phyloP scores from a whole-genome alignment of 2,888 invertebrate species.

The Aphelenchoides bicaudatus region DNA sequence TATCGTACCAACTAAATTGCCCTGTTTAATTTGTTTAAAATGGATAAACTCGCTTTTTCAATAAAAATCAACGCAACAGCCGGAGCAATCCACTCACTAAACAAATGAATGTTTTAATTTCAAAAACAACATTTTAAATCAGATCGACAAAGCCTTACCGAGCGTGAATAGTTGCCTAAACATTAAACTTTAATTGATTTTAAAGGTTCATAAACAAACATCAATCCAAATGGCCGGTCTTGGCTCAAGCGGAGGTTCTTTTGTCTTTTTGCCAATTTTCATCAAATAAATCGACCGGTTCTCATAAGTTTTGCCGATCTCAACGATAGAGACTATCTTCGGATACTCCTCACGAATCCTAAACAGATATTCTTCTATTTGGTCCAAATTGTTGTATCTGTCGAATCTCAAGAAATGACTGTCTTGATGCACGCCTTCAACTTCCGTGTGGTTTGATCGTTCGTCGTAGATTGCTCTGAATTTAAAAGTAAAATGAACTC shows the following conservation, averaged over 20 bases:
- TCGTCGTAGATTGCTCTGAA: slow-evolving; percentile 51
- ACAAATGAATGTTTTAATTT: too few relatives aligned
- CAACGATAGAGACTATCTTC: slow-evolving; percentile 51
- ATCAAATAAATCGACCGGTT: slow-evolving; percentile 41
- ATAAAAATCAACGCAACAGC: slow-evolving; percentile 51
- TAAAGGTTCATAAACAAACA: too few relatives aligned
- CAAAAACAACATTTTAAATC: too few relatives aligned
- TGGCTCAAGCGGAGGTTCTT: background rate
- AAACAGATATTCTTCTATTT: slow-evolving; percentile 37
- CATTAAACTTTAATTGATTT: too few relatives aligned
- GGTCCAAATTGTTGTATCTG: slow-evolving; percentile 31
- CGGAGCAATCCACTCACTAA: slow-evolving; percentile 44
- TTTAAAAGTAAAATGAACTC: background rate
- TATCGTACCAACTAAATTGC: slow-evolving; percentile 33
- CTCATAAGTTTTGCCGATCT: slow-evolving; percentile 58
- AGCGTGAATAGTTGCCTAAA: slow-evolving; percentile 58
- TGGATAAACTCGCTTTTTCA: too few relatives aligned
- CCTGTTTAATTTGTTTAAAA: too few relatives aligned
- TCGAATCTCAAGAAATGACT: slow-evolving; percentile 42
- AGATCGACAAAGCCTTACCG: too few relatives aligned
- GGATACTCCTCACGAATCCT: slow-evolving; percentile 50
- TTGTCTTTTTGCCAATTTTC: slow-evolving; percentile 13
- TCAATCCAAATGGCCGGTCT: slow-evolving; percentile 48
- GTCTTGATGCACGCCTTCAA: slow-evolving; percentile 28
- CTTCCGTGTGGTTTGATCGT: slow-evolving; percentile 25